A percentile compares a stretch with the other conserved stretches of the same genome.
phyloP scores from a whole-genome alignment of 2,113 vertebrate genomes.

The Polyodon spathula region DNA sequence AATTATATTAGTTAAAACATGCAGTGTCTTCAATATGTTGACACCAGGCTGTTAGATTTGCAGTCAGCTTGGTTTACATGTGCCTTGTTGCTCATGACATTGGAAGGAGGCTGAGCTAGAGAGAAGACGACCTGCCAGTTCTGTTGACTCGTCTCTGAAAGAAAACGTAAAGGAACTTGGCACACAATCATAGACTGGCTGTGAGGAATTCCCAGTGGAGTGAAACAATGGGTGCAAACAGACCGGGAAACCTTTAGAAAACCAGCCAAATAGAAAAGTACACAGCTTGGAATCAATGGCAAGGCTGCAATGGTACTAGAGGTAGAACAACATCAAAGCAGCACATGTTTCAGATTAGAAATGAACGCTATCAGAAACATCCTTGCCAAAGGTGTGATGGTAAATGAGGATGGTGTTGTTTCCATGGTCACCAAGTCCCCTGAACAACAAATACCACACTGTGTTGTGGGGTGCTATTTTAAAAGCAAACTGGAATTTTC shows the following conservation, averaged over 20 bases:
- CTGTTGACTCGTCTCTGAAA: neutral
- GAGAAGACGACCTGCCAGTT: neutral
- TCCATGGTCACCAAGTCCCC: too few species aligned
- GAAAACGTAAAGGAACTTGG: neutral
- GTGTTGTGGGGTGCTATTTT: too few species aligned
- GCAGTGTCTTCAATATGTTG: neutral
- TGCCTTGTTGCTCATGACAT: neutral
- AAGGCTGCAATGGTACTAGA: too few species aligned
- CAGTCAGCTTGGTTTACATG: neutral
- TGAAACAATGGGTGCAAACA: constrained; percentile 1
- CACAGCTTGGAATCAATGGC: neutral
- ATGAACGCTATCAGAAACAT: too few species aligned
- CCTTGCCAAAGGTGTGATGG: too few species aligned
- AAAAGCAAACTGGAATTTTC: too few species aligned
- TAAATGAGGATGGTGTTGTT: too few species aligned
- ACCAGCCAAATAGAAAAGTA: neutral
- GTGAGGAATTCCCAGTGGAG: constrained; percentile 6
- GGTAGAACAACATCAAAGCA: too few species aligned
- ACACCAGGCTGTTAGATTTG: neutral
- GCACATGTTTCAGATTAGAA: too few species aligned
- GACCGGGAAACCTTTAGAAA: constrained; percentile 17
- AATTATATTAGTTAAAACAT: neutral
- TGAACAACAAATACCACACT: too few species aligned
- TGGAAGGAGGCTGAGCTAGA: neutral
- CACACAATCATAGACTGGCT: constrained; percentile 1